Evolutionary conservation across 2,113 vertebrate genomes (phyloP), one percentile per base, ranked within the genome.

Genomic region (Cardinalis cardinalis): DNA sequence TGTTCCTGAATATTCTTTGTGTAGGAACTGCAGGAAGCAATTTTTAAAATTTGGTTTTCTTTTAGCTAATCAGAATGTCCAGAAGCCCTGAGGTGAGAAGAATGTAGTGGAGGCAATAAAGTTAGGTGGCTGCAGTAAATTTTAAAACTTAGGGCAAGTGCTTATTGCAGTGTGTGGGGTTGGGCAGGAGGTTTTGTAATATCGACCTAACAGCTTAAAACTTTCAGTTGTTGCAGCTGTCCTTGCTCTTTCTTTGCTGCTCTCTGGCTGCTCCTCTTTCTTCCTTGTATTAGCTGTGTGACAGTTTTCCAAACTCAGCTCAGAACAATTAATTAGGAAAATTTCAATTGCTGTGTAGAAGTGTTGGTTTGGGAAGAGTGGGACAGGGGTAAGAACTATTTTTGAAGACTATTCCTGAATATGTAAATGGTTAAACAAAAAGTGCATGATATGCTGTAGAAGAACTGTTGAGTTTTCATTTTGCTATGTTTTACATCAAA

Each of bases 401-500:
- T 83, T 52, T 95, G 71, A 86, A 78, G 80, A 56, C 70, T 90
- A 4, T 72, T 93, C 44, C 41, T 75, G 46, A 51, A 32, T 40
- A 46, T 29, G 31, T 46, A 60, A 74, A 25, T 65, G 26, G 77
- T 84, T 38, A 46, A 88, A 64, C 48, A 60, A 40, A 28, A 58
- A 38, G 59, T 12, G 12, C 76, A 14, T 72, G 40, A 7, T 40
- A 32, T 51, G 38, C 56, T 81, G 90, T 51, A 74, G 66, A 79
- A 75, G 56, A 84, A 85, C 68, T 75, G n/a, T 80, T 93, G 52
- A 14, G 34, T 34, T 92, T 68, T 74, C 25, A 34, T 32, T 44
- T 86, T 90, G 60, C 48, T 76, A 51, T 53, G 15, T 46, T 95
- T 94, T 77, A 87, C 56, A 89, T 89, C 76, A 94, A 77, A 93